phyloP scores from a whole-genome alignment of 2,113 vertebrate genomes.

The Peucedramus taeniatus region DNA sequence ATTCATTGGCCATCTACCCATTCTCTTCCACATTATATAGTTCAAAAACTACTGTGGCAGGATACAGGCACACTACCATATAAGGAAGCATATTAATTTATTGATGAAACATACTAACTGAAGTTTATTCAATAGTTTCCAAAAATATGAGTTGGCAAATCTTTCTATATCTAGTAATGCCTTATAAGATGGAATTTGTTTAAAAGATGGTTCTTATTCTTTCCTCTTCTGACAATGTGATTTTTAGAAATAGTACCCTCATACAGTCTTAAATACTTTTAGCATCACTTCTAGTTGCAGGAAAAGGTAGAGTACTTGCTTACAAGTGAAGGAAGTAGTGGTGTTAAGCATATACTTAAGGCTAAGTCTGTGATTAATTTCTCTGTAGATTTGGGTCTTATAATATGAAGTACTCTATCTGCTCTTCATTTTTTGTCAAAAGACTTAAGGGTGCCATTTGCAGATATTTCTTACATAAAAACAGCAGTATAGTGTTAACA shows the following conservation, averaged over 20 bases:
- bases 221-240: background rate
- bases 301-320: background rate
- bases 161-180: background rate
- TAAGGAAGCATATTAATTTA: background rate
- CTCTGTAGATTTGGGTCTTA: background rate
- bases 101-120: background rate
- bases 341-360: background rate
- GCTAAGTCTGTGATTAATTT: background rate
- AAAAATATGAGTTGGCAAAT: background rate
- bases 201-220: background rate
- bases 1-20: background rate
- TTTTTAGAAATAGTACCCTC: background rate
- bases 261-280: background rate
- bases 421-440: background rate
- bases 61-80: accelerated
- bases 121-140: background rate
- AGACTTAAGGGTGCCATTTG: background rate
- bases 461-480: background rate
- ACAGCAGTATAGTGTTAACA: background rate
- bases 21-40: background rate
- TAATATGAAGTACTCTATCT: background rate
- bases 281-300: background rate
- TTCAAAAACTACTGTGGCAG: background rate
- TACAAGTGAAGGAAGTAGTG: background rate
- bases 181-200: background rate